Base-by-base conservation (phyloP, 1,140 invertebrate species). In the Drosophila saltans region DNA sequence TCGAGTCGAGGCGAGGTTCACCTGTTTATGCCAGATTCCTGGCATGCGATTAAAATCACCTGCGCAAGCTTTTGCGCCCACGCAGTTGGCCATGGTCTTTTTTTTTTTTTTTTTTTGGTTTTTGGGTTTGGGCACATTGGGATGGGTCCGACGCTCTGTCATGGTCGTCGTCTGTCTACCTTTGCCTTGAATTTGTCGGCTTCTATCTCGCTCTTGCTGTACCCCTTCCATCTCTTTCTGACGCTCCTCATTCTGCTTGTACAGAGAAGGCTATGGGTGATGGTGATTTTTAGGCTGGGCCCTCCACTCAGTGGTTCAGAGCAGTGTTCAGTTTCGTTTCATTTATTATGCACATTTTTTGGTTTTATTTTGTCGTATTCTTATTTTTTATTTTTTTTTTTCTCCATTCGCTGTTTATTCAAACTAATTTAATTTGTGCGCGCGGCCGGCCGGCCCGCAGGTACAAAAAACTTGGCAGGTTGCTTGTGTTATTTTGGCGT, bases 41-140 rank as follows among this genome's bases (percentile, higher is more conserved):
- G 83, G 88, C 88, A 91, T 91, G 83, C 88, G 88, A 91, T 91
- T 91, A 91, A 91, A 91, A 91, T 91, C 88, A 91, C 88, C 88
- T 91, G 88, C 88, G 88, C 88, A 78, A 73, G 88, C 89, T 86
- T 77, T 77, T 88, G 84, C 84, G 84, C 84, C 84, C 84, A 89
- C 84, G 84, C 84, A 89, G 81, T 66, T 40, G 41, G 43, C 56
- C 71, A 48, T 40, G 40, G 72, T 64, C 16, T 16, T 16, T 30
- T 30, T 30, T 30, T 30, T 30, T 30, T 30, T 30, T 2, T 2
- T 30, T 30, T 30, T n/a, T n/a, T n/a, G n/a, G 28, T 2, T 2
- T 83, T 71, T 64, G 58, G 76, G 60, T 28, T 67, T 82, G 76
- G 76, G 76, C 69, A 72, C 16, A 16, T 16, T 73, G 76, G 64